These are phyloP conservation scores for Phoebastria nigripes DNA, from an alignment of 2,797 vertebrate genomes.

Conservation along the genomic window DNA sequence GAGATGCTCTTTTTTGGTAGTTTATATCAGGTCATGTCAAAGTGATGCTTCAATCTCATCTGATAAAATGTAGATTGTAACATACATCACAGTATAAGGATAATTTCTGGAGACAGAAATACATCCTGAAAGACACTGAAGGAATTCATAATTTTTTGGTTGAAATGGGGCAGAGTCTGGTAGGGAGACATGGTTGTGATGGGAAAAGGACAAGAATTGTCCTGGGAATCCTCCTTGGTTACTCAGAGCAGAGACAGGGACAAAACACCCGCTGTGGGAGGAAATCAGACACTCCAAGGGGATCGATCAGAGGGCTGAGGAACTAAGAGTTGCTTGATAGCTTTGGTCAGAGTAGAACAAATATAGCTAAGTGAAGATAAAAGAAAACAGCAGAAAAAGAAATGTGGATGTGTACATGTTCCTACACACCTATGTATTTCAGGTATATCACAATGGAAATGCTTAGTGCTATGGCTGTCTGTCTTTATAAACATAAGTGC, in stretches of 20 bases:
- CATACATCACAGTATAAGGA: background rate
- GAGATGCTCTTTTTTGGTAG: background rate
- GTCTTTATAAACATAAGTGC: background rate
- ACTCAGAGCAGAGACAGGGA: background rate
- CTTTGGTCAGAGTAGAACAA: background rate
- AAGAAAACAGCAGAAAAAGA: background rate
- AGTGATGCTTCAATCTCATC: background rate
- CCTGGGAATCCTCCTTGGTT: background rate
- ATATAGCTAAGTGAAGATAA: background rate
- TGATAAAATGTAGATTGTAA: background rate
- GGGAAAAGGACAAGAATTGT: background rate
- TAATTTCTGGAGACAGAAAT: background rate
- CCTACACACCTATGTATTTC: rapidly evolving
- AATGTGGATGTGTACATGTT: background rate
- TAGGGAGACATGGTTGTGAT: background rate
- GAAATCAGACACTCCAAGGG: background rate
- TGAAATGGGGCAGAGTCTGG: background rate
- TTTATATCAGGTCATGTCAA: background rate
- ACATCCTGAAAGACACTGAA: background rate
- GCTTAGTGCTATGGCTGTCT: background rate
- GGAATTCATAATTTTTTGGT: background rate
- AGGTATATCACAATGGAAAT: background rate
- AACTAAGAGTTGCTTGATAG: background rate
- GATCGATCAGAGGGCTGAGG: background rate
- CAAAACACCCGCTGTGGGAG: background rate